phyloP scores from a whole-genome alignment of 2,888 invertebrate species.

The Metopia argyrocephala region DNA sequence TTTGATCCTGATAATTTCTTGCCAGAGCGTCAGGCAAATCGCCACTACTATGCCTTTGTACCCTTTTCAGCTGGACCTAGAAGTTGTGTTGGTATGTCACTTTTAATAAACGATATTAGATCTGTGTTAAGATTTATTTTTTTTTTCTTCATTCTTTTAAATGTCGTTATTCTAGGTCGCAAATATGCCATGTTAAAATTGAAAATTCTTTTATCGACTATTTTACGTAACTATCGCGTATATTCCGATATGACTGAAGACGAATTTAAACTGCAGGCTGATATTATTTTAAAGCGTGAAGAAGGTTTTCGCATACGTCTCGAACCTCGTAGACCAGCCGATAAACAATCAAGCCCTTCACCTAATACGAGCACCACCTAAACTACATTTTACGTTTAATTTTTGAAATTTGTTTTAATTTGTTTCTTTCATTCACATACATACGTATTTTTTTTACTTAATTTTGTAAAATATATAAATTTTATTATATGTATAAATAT shows the following conservation, averaged over 20 bases:
- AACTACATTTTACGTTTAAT: conserved; percentile 14
- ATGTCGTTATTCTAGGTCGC: conserved; percentile 83
- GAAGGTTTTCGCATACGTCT: conserved; percentile 88
- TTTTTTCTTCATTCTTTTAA: not conserved
- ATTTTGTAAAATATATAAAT: conserved; percentile 42
- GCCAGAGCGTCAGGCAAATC: conserved; percentile 86
- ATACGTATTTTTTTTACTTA: conserved; percentile 58
- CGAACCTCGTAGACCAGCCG: conserved; percentile 80
- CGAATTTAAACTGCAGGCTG: conserved; percentile 86
- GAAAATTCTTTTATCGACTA: conserved; percentile 87
- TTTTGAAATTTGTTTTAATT: conserved; percentile 6
- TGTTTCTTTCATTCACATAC: conserved; percentile 27
- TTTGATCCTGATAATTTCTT: conserved; percentile 93
- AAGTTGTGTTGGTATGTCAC: conserved; percentile 85
- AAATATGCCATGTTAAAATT: conserved; percentile 90
- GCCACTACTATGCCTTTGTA: conserved; percentile 89
- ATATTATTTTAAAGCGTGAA: conserved; percentile 87
- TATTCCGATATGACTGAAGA: conserved; percentile 83
- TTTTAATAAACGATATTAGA: not conserved
- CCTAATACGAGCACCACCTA: conserved; percentile 12
- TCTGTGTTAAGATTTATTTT: not conserved
- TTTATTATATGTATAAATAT: conserved; percentile 46
- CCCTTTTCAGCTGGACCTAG: conserved; percentile 91
- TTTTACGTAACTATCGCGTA: conserved; percentile 86
- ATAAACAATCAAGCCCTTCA: not conserved